Base-by-base conservation (phyloP, 2,797 vertebrate genomes). In the Periophthalmus magnuspinnatus region DNA sequence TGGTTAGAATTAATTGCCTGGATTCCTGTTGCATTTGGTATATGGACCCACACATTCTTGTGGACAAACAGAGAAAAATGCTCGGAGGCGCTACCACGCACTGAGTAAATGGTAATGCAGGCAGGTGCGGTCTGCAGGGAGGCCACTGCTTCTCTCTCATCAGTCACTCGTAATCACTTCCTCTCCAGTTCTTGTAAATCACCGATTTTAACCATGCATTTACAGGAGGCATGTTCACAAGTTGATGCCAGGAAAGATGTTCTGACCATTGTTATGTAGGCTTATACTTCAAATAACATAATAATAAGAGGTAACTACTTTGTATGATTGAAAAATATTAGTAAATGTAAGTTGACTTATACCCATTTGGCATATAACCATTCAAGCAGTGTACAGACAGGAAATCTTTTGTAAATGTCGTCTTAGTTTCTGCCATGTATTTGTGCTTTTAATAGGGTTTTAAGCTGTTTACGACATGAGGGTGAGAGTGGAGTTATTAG, bases 321-420 rank as follows among this genome's bases (percentile, higher is more conserved):
- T 56, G n/a, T 45, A 45, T 14, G 41, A 16, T 13, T 45, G 3
- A 14, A 45, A 14, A 45, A 45, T 45, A 16, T 4, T 45, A 45
- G 41, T 16, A 5, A 56, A 28, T 56, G 21, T 56, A 6, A 13
- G 28, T 2, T 14, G 22, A 34, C 56, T 8, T 21, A 33, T 6
- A 3, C 14, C 21, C 48, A 55, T 13, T 41, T 14, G 1, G 5
- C 33, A 61, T 62, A 41, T 8, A 45, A 22, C 58, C 86, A 81
- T 88, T 77, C 71, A 84, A 74, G 78, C 76, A 56, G 74, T 77
- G 74, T 79, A 77, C 86, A 85, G 89, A 86, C 88, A 89, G 88
- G 89, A 91, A 92, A 89, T 86, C 79, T 86, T 92, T 91, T 83
- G 89, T 87, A 90, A 92, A 93, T 76, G 87, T 90, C 87, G 81